A percentile compares a stretch with the other conserved stretches of the same genome.
Evolutionary conservation across 2,797 vertebrate species (phyloP).

Genomic region (Bradypodion pumilum): DNA sequence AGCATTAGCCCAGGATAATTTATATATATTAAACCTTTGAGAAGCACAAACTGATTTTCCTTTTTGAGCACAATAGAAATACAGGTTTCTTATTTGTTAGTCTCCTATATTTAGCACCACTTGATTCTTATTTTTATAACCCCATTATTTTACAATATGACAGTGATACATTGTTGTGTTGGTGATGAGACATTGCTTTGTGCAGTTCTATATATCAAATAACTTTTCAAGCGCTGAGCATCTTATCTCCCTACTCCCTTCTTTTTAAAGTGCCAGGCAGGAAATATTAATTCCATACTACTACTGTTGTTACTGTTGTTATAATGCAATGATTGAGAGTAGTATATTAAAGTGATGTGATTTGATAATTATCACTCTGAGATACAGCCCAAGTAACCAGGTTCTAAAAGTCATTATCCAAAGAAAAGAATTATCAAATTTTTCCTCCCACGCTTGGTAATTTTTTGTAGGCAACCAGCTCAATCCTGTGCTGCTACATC

Average conservation of each 20-base stretch:
- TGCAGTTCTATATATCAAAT: conserved; percentile 26
- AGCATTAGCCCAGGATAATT: background rate
- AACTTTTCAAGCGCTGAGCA: conserved; percentile 45
- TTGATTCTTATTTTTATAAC: conserved; percentile 36
- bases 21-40: background rate
- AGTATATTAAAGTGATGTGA: background rate
- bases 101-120: conserved; percentile 39
- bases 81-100: conserved; percentile 14
- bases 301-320: background rate
- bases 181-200: background rate
- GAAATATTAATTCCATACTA: conserved; percentile 28
- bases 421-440: background rate
- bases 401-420: background rate
- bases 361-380: background rate
- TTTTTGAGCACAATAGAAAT: conserved; percentile 34
- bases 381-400: background rate
- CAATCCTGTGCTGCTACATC: background rate
- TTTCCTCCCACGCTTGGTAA: background rate
- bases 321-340: background rate
- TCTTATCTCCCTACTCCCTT: conserved; percentile 38
- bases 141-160: conserved; percentile 37
- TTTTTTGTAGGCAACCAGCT: background rate
- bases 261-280: conserved; percentile 18
- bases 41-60: background rate
- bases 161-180: conserved; percentile 36